Evolutionary conservation across 2,888 invertebrate species (phyloP), one percentile per base, ranked within the genome.

Genomic region (Dynastes hyllus): DNA sequence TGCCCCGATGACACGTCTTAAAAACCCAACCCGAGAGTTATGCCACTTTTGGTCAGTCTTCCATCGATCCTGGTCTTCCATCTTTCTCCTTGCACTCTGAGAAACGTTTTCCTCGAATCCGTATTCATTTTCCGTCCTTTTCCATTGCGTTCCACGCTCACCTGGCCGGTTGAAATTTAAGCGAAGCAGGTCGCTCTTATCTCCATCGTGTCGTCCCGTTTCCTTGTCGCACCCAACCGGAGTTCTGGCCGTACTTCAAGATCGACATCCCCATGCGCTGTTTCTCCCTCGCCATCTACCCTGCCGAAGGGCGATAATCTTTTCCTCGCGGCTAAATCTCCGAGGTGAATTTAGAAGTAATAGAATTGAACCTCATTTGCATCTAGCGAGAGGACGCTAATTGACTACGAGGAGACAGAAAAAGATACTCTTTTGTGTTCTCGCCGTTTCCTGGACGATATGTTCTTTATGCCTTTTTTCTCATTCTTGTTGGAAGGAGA

Each of bases 361-460:
- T 71, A 71, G 71, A 71, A 73, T 73, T 37, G 73, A 73, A 73
- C n/a, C 40, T 73, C 37, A 73, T 73, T 73, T 73, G 73, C 73
- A 73, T 73, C 58, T 40, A 58, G 58, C 51, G 58, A 58, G 58
- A 40, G 32, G 32, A 40, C 22, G 37, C 58, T 73, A 73, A 73
- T 73, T 73, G 73, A 73, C 61, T 73, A 58, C 32, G 11, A n/a
- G n/a, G 9, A 70, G 29, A 53, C 29, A 61, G 8, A 58, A 53
- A 45, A 40, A 16, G 45, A 45, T 67, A 40, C 32, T 32, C 32
- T 65, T 32, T 65, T 65, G 27, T 32, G 55, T 16, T 55, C 16
- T 8, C 16, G 55, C n/a, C 55, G 55, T 45, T 37, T 45, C 45
- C 8, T 11, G 45, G 9, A 11, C 45, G 45, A 45, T 45, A 8